Conservation (phyloP, 2,797 vertebrate species). For the Peromyscus attwateri region DNA sequence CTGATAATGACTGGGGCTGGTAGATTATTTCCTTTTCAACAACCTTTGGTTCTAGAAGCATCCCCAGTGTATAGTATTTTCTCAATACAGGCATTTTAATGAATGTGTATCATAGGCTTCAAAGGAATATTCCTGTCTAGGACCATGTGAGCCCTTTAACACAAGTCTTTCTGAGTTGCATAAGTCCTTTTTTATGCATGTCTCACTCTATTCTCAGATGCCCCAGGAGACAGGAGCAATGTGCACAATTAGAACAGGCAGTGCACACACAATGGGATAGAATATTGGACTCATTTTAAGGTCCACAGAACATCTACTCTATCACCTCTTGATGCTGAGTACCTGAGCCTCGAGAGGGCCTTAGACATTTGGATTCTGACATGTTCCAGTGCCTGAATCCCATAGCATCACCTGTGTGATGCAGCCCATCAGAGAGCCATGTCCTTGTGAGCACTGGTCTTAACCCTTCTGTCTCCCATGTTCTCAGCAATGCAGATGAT, state of each 20-base stretch:
- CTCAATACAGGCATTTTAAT: background rate
- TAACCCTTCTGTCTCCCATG: fast-evolving
- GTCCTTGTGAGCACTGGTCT: no score
- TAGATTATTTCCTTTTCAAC: background rate
- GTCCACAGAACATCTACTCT: background rate
- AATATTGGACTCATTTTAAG: background rate
- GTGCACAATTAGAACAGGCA: fast-evolving
- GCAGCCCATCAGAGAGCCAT: background rate
- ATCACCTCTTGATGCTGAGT: background rate
- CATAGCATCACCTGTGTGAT: background rate
- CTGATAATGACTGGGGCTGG: background rate
- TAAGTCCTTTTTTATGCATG: background rate
- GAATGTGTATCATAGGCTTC: background rate
- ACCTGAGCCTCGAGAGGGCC: no score
- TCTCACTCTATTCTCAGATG: background rate
- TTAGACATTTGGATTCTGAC: background rate
- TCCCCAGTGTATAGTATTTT: no score
- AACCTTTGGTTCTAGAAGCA: background rate
- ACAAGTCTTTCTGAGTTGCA: background rate
- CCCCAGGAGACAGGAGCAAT: background rate
- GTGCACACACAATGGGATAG: fast-evolving
- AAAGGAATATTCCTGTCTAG: background rate
- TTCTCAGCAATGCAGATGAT: background rate
- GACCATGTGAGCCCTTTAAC: no score
- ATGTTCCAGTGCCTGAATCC: background rate